Evolutionary conservation across 2,113 vertebrate species (phyloP).

Genomic region (Micronisus gabar): DNA sequence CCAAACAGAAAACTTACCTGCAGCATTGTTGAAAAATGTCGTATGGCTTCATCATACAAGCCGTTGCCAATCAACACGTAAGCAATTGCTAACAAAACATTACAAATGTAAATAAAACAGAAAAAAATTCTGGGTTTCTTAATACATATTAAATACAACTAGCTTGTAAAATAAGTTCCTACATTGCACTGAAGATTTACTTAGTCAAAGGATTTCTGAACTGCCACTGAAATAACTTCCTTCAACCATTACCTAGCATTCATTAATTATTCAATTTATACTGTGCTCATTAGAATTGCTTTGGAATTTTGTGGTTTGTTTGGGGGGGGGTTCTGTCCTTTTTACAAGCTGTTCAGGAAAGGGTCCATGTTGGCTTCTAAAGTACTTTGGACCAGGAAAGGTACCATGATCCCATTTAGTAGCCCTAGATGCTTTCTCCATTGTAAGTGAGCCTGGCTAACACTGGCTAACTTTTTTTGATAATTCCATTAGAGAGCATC

Average conservation of each 20-base stretch:
- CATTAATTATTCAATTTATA: neutral
- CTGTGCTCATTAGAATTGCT: neutral
- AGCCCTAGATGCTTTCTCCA: neutral
- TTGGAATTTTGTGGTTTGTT: neutral
- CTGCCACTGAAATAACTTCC: neutral
- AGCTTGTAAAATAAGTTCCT: neutral
- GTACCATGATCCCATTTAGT: neutral
- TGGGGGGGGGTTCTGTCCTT: accelerated
- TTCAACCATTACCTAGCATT: neutral
- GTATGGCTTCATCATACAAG: conserved; percentile 94
- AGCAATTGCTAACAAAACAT: conserved; percentile 84
- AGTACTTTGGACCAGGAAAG: neutral
- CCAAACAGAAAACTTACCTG: conserved; percentile 79
- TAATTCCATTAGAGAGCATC: neutral
- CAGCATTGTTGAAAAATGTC: conserved; percentile 92
- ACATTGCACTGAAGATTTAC: neutral
- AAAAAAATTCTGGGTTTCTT: neutral
- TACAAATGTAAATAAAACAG: neutral
- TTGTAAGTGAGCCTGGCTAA: neutral
- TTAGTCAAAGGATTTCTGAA: neutral
- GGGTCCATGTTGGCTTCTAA: neutral
- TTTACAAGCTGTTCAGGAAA: neutral
- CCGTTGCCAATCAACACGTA: conserved; percentile 93
- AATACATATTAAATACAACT: neutral
- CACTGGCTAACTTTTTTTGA: neutral